Conservation (phyloP, 2,888 invertebrate genomes). For the Cryptops parisi region DNA sequence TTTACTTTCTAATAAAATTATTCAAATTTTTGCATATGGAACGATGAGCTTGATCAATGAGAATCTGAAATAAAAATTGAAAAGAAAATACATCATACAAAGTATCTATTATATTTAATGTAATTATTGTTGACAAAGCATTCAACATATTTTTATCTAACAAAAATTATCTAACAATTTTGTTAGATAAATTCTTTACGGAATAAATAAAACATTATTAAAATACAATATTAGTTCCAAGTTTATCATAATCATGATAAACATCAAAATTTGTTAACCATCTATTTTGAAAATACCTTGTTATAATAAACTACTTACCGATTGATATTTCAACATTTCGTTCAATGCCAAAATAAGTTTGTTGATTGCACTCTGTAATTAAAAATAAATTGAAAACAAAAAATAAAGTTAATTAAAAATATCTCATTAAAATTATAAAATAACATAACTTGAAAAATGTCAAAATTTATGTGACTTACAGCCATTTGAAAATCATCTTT, state of each 20-base stretch:
- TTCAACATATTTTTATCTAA: too few species aligned
- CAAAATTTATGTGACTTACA: conserved; percentile 3
- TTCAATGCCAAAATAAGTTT: not conserved
- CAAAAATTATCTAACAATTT: too few species aligned
- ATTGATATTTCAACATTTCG: conserved; percentile 9
- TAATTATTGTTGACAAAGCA: too few species aligned
- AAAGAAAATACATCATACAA: conserved; percentile 3
- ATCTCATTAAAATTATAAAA: not conserved
- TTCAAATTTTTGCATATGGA: conserved; percentile 31
- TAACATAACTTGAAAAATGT: not conserved
- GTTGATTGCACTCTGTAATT: conserved; percentile 6
- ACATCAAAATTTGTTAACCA: too few species aligned
- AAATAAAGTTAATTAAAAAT: not conserved
- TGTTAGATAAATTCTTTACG: too few species aligned
- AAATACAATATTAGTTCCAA: too few species aligned
- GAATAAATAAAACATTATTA: too few species aligned
- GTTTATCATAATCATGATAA: too few species aligned
- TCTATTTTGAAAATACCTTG: conserved; percentile 8
- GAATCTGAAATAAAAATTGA: conserved; percentile 24
- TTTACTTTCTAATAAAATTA: conserved; percentile 31
- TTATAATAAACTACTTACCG: conserved; percentile 2
- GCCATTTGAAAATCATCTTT: conserved; percentile 11
- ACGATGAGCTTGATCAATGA: conserved; percentile 33
- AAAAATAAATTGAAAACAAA: not conserved
- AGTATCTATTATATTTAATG: too few species aligned